A percentile compares a stretch with the other conserved stretches of the same genome.
Conservation (phyloP, 2,113 vertebrate genomes). For the Pterophyllum scalare region DNA sequence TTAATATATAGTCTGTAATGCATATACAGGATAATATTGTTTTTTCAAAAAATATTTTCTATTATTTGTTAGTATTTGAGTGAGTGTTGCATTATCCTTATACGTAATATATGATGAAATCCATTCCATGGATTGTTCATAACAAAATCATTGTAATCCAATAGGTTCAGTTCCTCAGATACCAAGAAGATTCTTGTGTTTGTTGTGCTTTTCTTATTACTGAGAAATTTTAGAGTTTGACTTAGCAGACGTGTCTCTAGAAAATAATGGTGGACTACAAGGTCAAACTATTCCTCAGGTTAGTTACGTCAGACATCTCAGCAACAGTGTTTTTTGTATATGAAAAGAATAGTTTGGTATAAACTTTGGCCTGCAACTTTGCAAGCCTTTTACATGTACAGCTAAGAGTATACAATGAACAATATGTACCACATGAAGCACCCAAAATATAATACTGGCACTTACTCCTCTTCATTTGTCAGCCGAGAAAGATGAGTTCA, state of each 20-base stretch:
- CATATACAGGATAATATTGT: too few species aligned
- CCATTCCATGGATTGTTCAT: not conserved
- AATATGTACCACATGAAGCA: not conserved
- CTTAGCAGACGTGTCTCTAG: not conserved
- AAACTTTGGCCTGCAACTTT: not conserved
- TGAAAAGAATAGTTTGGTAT: not conserved
- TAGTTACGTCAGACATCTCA: not conserved
- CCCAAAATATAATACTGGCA: not conserved
- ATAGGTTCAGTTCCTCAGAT: not conserved
- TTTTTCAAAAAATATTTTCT: too few species aligned
- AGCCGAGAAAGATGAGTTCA: not conserved
- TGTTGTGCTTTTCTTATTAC: not conserved
- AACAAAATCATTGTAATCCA: too few species aligned
- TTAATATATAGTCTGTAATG: too few species aligned
- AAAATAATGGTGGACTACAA: not conserved
- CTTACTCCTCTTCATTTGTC: not conserved
- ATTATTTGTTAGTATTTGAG: too few species aligned
- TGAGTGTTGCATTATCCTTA: not conserved
- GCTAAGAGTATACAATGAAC: not conserved
- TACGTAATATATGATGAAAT: not conserved
- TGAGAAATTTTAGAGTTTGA: slow-evolving; percentile 3
- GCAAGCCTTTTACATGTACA: not conserved
- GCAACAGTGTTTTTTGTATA: not conserved
- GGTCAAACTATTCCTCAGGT: not conserved
- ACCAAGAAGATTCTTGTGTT: not conserved